Base-by-base conservation (phyloP, 2,888 invertebrate genomes). In the Rhaphigaster nebulosa region DNA sequence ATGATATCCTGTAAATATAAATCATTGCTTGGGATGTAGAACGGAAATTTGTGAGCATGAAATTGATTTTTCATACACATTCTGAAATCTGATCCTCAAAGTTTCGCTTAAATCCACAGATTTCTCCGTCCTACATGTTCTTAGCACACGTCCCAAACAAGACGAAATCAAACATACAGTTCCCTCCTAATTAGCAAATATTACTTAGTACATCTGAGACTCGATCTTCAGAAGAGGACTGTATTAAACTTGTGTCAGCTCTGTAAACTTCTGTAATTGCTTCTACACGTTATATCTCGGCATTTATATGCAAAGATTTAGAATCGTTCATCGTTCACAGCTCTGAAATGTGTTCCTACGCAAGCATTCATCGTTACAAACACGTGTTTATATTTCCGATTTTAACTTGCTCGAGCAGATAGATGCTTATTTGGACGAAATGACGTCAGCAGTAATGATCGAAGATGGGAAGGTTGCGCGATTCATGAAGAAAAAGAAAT, bases 241-340 rank as follows among this genome's bases (percentile, higher is more conserved):
- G 38, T 76, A 76, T 76, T 76, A 76, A 38, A 38, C 70, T 38
- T 76, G 70, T 76, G 70, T 76, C 34, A 76, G 38, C 70, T 76
- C 20, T 15, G 20, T 76, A 76, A 76, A 76, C 70, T 76, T 76
- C 70, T 76, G 23, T 76, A 76, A 76, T 76, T 76, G 70, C 70
- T 20, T 38, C 23, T 76, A 76, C 20, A 34, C 70, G 8, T 76
- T 76, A 38, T 38, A 76, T 76, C 70, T 38, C 1, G 20, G 20
- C 1, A 38, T 38, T 38, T 76, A 34, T 10, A 4, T 6, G 1
- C 20, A 3, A 29, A 23, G 23, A 38, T 76, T 76, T 76, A 38
- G 70, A 76, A 76, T 76, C 20, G 4, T 12, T 60, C n/a, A 60
- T 12, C n/a, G 4, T 5, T 56, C 26, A 56, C 13, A 56, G 5